phyloP scores from a whole-genome alignment of 2,888 invertebrate species.

The Thecocarcelia acutangulata region DNA sequence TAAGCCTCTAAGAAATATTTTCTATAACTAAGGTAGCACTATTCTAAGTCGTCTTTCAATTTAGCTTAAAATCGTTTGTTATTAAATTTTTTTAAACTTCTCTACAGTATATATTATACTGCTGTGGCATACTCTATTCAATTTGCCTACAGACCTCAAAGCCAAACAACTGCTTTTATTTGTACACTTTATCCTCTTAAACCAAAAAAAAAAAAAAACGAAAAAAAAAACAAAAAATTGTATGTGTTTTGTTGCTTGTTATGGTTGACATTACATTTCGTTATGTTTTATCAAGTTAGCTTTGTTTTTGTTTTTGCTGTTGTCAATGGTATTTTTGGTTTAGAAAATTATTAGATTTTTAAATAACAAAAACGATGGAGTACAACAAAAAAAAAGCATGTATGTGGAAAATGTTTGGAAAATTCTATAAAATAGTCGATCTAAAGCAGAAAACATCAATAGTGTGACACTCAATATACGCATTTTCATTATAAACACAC shows the following conservation, averaged over 20 bases:
- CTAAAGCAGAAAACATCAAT: slow-evolving; percentile 37
- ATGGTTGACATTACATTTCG: slow-evolving; percentile 24
- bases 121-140: slow-evolving; percentile 49
- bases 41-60: too few species aligned
- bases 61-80: too few species aligned
- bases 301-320: slow-evolving; percentile 34
- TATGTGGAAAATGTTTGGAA: slow-evolving; percentile 20
- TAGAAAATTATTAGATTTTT: slow-evolving; percentile 57
- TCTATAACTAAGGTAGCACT: too few species aligned
- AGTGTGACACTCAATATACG: neutral
- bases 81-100: too few species aligned
- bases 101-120: neutral
- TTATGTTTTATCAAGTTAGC: slow-evolving; percentile 11
- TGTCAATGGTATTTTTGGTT: slow-evolving; percentile 46
- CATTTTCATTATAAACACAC: slow-evolving; percentile 1
- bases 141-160: slow-evolving; percentile 53
- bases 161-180: slow-evolving; percentile 36
- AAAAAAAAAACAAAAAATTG: too few species aligned
- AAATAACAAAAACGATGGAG: slow-evolving; percentile 42
- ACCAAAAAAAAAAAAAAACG: slow-evolving; percentile 2
- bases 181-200: slow-evolving; percentile 35
- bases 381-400: neutral
- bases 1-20: too few species aligned
- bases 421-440: slow-evolving; percentile 52
- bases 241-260: slow-evolving; percentile 27